Conservation (phyloP, 2,888 invertebrate genomes). For the Siphlonurus alternatus region DNA sequence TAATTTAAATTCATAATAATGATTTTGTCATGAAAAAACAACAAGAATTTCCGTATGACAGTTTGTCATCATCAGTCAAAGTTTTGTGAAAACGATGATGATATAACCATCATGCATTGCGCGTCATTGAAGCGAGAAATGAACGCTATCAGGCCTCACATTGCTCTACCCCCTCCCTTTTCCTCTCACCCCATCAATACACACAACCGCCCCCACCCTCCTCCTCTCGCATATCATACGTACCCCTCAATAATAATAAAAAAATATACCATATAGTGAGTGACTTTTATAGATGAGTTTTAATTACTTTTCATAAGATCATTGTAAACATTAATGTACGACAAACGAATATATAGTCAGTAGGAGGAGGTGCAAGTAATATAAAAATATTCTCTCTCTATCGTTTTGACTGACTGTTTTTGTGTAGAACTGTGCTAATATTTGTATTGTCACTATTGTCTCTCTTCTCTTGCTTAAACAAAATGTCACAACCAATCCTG, state of each 20-base stretch:
- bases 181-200: background rate
- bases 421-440: background rate
- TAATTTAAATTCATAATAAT: background rate
- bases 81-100: background rate
- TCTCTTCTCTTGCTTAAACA: background rate
- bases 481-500: background rate
- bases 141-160: background rate
- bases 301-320: constrained; percentile 1
- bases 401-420: background rate
- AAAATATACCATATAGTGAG: background rate
- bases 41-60: background rate
- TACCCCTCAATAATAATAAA: background rate
- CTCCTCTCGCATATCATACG: background rate
- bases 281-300: background rate
- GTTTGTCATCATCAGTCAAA: background rate
- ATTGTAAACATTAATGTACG: background rate
- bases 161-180: too few relatives aligned
- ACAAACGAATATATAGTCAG: background rate
- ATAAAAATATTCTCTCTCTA: background rate
- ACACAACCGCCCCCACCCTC: background rate
- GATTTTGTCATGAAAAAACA: too few relatives aligned
- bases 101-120: background rate
- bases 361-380: too few relatives aligned
- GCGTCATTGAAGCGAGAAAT: background rate
- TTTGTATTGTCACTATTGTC: background rate